Conservation (phyloP, 2,113 vertebrate species). For the Pao palembangensis region DNA sequence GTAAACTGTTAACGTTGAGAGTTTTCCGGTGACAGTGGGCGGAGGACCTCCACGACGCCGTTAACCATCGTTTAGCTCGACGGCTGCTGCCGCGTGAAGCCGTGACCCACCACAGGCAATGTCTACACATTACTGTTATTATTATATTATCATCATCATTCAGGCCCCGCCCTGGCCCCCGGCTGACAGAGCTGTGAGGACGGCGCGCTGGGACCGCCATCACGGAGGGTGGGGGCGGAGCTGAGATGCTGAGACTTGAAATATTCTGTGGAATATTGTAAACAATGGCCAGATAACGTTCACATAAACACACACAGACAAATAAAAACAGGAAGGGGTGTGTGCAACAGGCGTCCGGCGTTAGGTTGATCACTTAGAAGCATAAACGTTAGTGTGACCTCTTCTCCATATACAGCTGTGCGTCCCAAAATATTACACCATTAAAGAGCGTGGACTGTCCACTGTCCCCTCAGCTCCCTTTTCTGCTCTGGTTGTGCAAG, state of each 20-base stretch:
- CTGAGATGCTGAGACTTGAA: too few relatives aligned
- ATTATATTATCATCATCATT: background rate
- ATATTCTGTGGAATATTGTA: too few relatives aligned
- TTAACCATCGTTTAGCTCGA: too few relatives aligned
- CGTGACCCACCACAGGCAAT: too few relatives aligned
- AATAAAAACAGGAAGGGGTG: constrained; percentile 21
- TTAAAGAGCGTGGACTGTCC: constrained; percentile 14
- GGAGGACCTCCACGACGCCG: too few relatives aligned
- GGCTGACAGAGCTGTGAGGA: constrained; percentile 14
- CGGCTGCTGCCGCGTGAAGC: too few relatives aligned
- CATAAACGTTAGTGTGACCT: constrained; percentile 39
- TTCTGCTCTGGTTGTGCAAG: constrained; percentile 56
- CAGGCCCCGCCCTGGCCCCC: constrained; percentile 34
- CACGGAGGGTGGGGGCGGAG: background rate
- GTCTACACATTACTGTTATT: too few relatives aligned
- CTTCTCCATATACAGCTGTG: constrained; percentile 16
- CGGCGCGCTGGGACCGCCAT: background rate
- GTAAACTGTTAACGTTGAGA: background rate
- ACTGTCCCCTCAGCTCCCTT: constrained; percentile 23
- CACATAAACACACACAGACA: constrained; percentile 23
- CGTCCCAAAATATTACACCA: constrained; percentile 21
- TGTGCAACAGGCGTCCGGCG: constrained; percentile 9
- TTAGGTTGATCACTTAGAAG: constrained; percentile 7
- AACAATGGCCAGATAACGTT: too few relatives aligned
- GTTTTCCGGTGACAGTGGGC: background rate